Conservation (phyloP, 1,140 invertebrate genomes). For the Bicyclus anynana region DNA sequence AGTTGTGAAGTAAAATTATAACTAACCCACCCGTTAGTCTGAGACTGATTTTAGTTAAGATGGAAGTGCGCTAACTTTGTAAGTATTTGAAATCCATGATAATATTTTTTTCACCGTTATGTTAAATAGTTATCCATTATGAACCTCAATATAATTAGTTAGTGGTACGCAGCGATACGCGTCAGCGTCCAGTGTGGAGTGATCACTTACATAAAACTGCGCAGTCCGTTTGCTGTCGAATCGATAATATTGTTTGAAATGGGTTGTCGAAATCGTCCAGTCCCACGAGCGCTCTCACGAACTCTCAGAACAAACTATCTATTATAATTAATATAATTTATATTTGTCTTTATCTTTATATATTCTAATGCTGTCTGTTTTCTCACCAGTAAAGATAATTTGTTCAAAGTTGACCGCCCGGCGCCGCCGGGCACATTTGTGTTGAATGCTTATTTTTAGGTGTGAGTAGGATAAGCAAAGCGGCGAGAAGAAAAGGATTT, state of each 20-base stretch:
- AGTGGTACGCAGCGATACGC: too few species aligned
- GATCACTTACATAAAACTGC: not conserved
- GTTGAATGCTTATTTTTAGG: slow-evolving; percentile 80
- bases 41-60: too few species aligned
- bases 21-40: too few species aligned
- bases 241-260: slow-evolving; percentile 20
- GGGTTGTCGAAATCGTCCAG: slow-evolving; percentile 30
- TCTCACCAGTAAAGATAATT: slow-evolving; percentile 65
- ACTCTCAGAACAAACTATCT: slow-evolving; percentile 50
- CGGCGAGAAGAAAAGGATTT: slow-evolving; percentile 80
- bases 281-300: slow-evolving; percentile 10
- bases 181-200: not conserved
- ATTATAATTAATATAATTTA: slow-evolving; percentile 25
- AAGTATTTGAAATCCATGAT: too few species aligned
- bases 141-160: too few species aligned
- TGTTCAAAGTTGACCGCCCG: slow-evolving; percentile 71
- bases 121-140: too few species aligned
- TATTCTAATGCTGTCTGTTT: slow-evolving; percentile 35
- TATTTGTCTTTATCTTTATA: slow-evolving; percentile 32
- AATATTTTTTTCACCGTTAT: too few species aligned
- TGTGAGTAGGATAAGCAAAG: slow-evolving; percentile 77
- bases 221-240: not conserved
- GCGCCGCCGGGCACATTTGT: slow-evolving; percentile 50
- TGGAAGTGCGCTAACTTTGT: too few species aligned
- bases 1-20: too few species aligned